A percentile compares a stretch with the other conserved stretches of the same genome.
Evolutionary conservation across 2,888 invertebrate genomes (phyloP).

Genomic region (Cyrtodaria siliqua): DNA sequence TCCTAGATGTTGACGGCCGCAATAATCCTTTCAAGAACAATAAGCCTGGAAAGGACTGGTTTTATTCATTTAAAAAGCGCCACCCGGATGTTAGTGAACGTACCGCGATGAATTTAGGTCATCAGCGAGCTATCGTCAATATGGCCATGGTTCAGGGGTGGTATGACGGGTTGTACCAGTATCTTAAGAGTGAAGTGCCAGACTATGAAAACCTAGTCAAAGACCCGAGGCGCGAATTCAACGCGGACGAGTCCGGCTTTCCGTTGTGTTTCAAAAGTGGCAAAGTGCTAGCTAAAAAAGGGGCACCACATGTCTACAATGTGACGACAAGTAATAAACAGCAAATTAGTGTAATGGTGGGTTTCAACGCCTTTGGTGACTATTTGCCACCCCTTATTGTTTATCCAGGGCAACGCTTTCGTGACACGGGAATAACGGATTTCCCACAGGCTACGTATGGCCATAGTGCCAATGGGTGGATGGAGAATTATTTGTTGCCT

Average conservation of each 20-base stretch:
- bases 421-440: constrained; percentile 19
- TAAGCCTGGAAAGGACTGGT: constrained; percentile 43
- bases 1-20: constrained; percentile 16
- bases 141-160: constrained; percentile 25
- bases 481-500: constrained; percentile 45
- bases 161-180: constrained; percentile 14
- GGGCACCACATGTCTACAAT: constrained; percentile 22
- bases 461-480: constrained; percentile 44
- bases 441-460: constrained; percentile 39
- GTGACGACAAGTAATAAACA: constrained; percentile 24
- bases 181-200: constrained; percentile 18
- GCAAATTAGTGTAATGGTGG: constrained; percentile 54
- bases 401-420: constrained; percentile 50
- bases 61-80: constrained; percentile 20
- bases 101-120: constrained; percentile 14
- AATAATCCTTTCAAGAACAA: constrained; percentile 36
- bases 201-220: constrained; percentile 12
- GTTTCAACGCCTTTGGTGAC: constrained; percentile 39
- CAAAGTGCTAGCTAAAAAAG: constrained; percentile 19
- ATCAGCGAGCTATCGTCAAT: constrained; percentile 29
- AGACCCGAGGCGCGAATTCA: constrained; percentile 20
- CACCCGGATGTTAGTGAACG: constrained; percentile 10
- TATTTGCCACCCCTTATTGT: constrained; percentile 36
- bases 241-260: constrained; percentile 32
- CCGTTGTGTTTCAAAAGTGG: constrained; percentile 22